Evolutionary conservation across 1,140 invertebrate genomes (phyloP).

Genomic region (Meloidogyne exigua): DNA sequence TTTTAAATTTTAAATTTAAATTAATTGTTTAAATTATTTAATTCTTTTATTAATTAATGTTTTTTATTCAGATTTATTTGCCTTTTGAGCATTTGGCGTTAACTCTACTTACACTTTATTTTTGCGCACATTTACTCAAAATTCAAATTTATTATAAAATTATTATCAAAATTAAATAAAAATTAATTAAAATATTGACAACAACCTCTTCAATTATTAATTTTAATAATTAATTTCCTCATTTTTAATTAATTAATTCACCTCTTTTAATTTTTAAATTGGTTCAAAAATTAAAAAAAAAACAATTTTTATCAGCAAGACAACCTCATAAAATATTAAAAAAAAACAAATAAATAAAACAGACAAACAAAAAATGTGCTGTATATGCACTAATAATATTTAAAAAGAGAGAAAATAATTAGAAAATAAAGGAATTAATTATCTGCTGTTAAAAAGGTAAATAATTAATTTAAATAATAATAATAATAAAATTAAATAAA

Average conservation of each 20-base stretch:
- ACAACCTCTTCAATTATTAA: background rate
- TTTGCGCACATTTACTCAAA: background rate
- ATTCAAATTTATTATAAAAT: background rate
- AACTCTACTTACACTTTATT: background rate
- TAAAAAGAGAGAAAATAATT: background rate
- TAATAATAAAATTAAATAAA: too few species aligned
- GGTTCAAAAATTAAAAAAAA: background rate
- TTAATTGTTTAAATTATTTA: background rate
- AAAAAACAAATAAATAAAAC: slow-evolving; percentile 1
- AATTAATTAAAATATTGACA: background rate
- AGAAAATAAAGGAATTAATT: background rate
- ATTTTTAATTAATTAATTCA: background rate
- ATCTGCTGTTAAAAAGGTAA: background rate
- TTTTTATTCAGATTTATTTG: background rate
- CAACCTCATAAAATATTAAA: background rate
- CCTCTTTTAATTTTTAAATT: slow-evolving; percentile 3
- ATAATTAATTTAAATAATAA: background rate
- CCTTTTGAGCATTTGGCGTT: background rate
- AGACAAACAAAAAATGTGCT: slow-evolving; percentile 2
- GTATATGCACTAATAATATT: background rate
- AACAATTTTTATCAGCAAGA: background rate
- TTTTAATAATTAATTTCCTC: background rate
- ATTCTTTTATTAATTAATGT: background rate
- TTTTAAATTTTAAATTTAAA: too few species aligned
- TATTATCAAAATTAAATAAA: background rate